These are phyloP conservation scores for Harmothoe impar DNA, from an alignment of 2,888 invertebrate genomes.

Conservation along the genomic window DNA sequence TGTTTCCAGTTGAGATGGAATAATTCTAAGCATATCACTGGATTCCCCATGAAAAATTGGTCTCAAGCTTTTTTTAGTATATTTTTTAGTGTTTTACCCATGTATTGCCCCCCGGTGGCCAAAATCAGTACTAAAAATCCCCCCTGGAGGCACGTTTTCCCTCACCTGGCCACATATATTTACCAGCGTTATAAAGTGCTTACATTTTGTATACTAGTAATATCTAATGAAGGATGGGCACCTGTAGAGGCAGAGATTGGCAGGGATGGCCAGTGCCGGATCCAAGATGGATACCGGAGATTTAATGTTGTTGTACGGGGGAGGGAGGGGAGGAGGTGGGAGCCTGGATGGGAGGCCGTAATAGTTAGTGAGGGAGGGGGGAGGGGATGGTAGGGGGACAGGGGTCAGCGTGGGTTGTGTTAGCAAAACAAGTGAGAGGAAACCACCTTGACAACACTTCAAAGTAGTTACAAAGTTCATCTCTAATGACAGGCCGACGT, in stretches of 20 bases:
- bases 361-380: background rate
- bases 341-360: too few species aligned
- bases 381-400: background rate
- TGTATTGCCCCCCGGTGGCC: too few species aligned
- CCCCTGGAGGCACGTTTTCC: too few species aligned
- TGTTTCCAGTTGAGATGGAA: too few species aligned
- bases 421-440: background rate
- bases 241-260: background rate
- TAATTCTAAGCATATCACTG: too few species aligned
- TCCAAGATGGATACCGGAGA: conserved; percentile 1
- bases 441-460: background rate
- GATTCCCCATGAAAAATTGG: too few species aligned
- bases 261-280: background rate
- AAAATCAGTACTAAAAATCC: too few species aligned
- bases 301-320: background rate
- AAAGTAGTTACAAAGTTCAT: conserved; percentile 13
- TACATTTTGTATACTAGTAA: too few species aligned
- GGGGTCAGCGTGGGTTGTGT: conserved; percentile 11
- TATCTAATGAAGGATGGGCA: background rate
- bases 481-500: background rate
- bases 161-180: too few species aligned
- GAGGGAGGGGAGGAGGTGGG: background rate
- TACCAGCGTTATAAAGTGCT: too few species aligned
- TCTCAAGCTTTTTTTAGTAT: too few species aligned
- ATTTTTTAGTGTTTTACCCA: too few species aligned